These are phyloP conservation scores for Eurois occulta DNA, from an alignment of 2,888 invertebrate genomes.

Conservation along the genomic window DNA sequence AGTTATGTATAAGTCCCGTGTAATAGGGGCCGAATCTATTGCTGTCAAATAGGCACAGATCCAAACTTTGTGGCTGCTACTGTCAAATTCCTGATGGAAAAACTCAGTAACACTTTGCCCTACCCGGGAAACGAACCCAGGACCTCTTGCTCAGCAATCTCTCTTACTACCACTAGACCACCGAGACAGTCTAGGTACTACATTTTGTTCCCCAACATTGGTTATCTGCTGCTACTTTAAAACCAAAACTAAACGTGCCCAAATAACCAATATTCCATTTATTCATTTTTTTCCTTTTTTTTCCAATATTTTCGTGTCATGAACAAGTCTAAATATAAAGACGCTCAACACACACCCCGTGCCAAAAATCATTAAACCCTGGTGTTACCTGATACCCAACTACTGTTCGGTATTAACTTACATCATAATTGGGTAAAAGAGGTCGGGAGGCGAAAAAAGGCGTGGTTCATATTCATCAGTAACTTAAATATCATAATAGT, in stretches of 20 bases:
- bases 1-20: too few species aligned
- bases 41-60: too few species aligned
- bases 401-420: constrained; percentile 80
- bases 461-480: constrained; percentile 64
- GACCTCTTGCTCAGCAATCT: too few species aligned
- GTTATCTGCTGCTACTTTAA: background rate
- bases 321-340: constrained; percentile 71
- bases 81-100: too few species aligned
- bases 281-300: too few species aligned
- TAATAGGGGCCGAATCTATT: too few species aligned
- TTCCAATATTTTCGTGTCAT: constrained; percentile 55
- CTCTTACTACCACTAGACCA: too few species aligned
- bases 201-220: too few species aligned
- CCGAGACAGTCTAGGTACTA: too few species aligned
- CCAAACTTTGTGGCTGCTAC: too few species aligned
- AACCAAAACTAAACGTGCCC: background rate
- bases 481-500: constrained; percentile 42
- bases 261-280: constrained; percentile 10
- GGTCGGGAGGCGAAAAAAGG: constrained; percentile 69
- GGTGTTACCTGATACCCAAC: constrained; percentile 70
- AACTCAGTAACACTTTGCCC: too few species aligned
- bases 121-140: too few species aligned
- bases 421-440: constrained; percentile 80
- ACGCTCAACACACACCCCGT: constrained; percentile 71
- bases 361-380: constrained; percentile 73